Percentiles rank a stretch among this genome's conserved stretches.
Evolutionary conservation across 2,113 vertebrate genomes (phyloP).

Genomic region (Rallus limicola): DNA sequence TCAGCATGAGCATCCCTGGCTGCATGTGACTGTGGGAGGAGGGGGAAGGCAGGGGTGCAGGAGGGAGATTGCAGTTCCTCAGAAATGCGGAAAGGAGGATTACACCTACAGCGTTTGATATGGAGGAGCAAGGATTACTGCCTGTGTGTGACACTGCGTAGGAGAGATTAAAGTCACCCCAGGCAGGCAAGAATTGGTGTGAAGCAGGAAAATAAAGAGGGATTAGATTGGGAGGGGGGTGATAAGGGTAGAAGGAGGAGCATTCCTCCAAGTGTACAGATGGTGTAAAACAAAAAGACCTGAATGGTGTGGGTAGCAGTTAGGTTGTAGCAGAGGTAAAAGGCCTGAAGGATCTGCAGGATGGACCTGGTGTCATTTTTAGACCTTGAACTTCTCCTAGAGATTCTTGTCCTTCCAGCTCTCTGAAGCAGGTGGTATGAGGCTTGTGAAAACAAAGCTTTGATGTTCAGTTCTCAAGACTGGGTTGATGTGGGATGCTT

Average conservation of each 20-base stretch:
- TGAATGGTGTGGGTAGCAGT: background rate
- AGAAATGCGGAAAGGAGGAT: conserved; percentile 14
- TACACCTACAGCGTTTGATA: background rate
- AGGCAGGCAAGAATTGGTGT: background rate
- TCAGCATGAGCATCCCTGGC: background rate
- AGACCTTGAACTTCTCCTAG: background rate
- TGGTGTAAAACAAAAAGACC: background rate
- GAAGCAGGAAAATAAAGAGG: background rate
- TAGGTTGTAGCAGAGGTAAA: background rate
- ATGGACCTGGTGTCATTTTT: background rate
- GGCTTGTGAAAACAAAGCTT: background rate
- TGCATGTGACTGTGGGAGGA: background rate
- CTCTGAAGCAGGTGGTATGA: background rate
- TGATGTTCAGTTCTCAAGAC: background rate
- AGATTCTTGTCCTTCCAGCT: background rate
- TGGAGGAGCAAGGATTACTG: background rate
- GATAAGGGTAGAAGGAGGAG: background rate
- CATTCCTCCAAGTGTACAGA: background rate
- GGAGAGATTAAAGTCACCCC: conserved; percentile 15
- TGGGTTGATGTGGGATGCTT: background rate
- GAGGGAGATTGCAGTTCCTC: background rate
- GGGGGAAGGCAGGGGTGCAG: background rate
- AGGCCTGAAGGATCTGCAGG: background rate
- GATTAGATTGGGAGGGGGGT: background rate
- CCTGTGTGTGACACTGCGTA: background rate